Conservation (phyloP, 2,888 invertebrate genomes). For the Dolichomitus sp. region DNA sequence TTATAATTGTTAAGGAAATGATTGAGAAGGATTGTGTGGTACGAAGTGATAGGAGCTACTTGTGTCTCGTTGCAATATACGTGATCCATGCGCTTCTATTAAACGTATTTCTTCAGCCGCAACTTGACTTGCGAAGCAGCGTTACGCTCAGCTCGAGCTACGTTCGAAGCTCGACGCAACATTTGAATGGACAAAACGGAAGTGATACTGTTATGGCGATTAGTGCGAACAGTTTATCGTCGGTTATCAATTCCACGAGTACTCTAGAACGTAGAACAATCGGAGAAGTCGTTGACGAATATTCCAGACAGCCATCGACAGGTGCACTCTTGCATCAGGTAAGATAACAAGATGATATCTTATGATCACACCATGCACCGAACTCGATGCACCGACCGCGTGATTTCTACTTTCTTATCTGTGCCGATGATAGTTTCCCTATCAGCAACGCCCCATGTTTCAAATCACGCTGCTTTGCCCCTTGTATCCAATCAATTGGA, state of each 20-base stretch:
- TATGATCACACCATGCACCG: slow-evolving; percentile 2
- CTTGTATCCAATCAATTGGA: slow-evolving; percentile 20
- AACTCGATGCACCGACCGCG: slow-evolving; percentile 5
- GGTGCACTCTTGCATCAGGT: slow-evolving; percentile 51
- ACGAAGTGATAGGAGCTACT: slow-evolving; percentile 60
- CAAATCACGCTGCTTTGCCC: background rate
- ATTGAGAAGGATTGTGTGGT: slow-evolving; percentile 50
- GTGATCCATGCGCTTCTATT: slow-evolving; percentile 63
- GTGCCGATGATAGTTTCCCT: slow-evolving; percentile 48
- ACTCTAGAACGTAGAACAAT: slow-evolving; percentile 8
- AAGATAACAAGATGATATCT: slow-evolving; percentile 31
- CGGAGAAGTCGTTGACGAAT: slow-evolving; percentile 21
- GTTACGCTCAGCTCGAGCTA: slow-evolving; percentile 41
- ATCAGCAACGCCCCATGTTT: slow-evolving; percentile 29
- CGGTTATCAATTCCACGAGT: slow-evolving; percentile 31
- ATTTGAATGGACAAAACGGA: background rate
- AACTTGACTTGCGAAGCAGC: slow-evolving; percentile 19
- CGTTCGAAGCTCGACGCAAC: background rate
- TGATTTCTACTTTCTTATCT: slow-evolving; percentile 37
- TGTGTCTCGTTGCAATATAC: slow-evolving; percentile 64
- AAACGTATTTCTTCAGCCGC: slow-evolving; percentile 56
- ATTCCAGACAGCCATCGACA: slow-evolving; percentile 27
- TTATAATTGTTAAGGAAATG: slow-evolving; percentile 48
- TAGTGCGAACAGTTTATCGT: background rate
- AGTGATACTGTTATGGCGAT: background rate